Base-by-base conservation (phyloP, 2,888 invertebrate genomes). In the Tromatobia lineatoria region DNA sequence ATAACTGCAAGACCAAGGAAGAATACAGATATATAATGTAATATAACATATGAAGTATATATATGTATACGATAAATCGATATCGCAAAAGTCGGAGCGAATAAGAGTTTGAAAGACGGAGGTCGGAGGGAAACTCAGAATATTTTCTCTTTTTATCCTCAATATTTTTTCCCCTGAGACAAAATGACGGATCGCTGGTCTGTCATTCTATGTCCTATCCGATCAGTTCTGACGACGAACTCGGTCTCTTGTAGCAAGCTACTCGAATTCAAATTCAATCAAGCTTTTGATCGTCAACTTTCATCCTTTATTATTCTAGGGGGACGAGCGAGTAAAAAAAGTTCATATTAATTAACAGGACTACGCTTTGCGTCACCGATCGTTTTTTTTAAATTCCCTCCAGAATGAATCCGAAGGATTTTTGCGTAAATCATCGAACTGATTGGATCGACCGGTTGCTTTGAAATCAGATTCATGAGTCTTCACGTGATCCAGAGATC, bases 101-200 rank as follows among this genome's bases (percentile, higher is more conserved):
- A 76, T 23, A 45, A 61, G 78, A n/a, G 77, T 74, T 45, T 66
- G 66, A 45, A 13, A 52, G 52, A 81, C 15, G 29, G 38, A 34
- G 64, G 69, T 77, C 64, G 57, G 66, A 79, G 71, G 82, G 80
- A 70, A 78, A 84, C 73, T 66, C 66, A 85, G 80, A 76, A 82
- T 83, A 59, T 38, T 8, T 38, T 38, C 38, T 38, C 38, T 10
- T 38, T 10, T 38, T 38, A 29, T 10, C 38, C 38, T 38, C 38
- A 0, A 38, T 10, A 38, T 38, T 10, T 38, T 38, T 8, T 38
- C 73, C 71, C 54, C 67, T 82, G 80, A 88, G 86, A 87, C 82
- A 87, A 85, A 87, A 88, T 90, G 90, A 90, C 90, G 87, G 81
- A 90, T 86, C 89, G 88, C 88, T 85, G 84, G 87, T 88, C 74